Evolutionary conservation across 2,113 vertebrate species (phyloP).

Genomic region (Nycticryphes semicollaris): DNA sequence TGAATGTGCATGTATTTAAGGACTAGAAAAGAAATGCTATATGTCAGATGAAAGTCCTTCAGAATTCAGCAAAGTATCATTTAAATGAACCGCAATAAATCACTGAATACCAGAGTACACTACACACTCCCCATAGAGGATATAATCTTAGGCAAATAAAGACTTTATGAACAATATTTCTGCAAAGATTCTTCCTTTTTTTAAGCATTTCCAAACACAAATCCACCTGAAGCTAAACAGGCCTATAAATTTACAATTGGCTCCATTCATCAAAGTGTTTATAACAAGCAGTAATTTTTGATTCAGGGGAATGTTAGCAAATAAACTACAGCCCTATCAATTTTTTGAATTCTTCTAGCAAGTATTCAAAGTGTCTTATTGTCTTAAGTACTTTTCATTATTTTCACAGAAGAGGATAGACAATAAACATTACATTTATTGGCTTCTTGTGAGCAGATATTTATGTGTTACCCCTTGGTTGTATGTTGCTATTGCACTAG

Average conservation of each 20-base stretch:
- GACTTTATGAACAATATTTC: neutral
- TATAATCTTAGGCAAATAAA: neutral
- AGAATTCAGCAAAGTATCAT: slow-evolving; percentile 5
- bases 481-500: neutral
- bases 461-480: neutral
- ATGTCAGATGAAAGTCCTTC: neutral
- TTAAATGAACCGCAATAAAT: slow-evolving; percentile 23
- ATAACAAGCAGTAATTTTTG: neutral
- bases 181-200: neutral
- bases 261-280: neutral
- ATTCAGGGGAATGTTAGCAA: neutral
- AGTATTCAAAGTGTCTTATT: neutral
- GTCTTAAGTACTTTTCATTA: neutral
- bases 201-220: neutral
- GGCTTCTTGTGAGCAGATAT: neutral
- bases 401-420: neutral
- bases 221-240: neutral
- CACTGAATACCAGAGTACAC: neutral
- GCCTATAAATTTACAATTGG: neutral
- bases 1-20: slow-evolving; percentile 38
- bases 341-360: neutral
- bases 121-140: neutral
- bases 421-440: neutral
- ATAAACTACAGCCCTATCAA: neutral
- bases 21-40: slow-evolving; percentile 24